A percentile compares a stretch with the other conserved stretches of the same genome.
Evolutionary conservation across 2,797 vertebrate genomes (phyloP).

Genomic region (Lepidocolaptes lacrymiger): DNA sequence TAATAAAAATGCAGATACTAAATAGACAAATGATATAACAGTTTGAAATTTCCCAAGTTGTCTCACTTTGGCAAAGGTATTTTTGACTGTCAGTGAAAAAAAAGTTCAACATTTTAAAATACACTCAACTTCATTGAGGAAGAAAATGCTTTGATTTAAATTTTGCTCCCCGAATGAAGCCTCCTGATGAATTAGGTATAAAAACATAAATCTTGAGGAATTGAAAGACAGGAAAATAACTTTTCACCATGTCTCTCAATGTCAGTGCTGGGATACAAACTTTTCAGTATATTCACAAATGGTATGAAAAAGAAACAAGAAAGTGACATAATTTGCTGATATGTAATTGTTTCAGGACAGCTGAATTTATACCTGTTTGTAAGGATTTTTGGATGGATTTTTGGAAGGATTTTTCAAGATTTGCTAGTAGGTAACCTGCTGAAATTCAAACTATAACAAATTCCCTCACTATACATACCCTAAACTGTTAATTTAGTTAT

Average conservation of each 20-base stretch:
- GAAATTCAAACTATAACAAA: not conserved
- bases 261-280: not conserved
- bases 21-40: not conserved
- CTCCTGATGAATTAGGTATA: not conserved
- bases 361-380: not conserved
- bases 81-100: not conserved
- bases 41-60: not conserved
- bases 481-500: not conserved
- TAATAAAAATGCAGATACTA: not conserved
- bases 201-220: not conserved
- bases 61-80: not conserved
- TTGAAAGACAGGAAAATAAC: not conserved
- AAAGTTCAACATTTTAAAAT: not conserved
- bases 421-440: not conserved
- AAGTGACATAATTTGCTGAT: not conserved
- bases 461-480: rapidly evolving
- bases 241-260: not conserved
- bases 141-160: not conserved
- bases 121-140: rapidly evolving
- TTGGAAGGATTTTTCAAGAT: not conserved
- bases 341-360: not conserved
- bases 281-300: not conserved
- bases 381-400: not conserved
- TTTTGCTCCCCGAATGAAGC: not conserved
- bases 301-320: not conserved